Evolutionary conservation across 2,888 invertebrate genomes (phyloP), one percentile per base, ranked within the genome.

Genomic region (Aphodius sticticus): DNA sequence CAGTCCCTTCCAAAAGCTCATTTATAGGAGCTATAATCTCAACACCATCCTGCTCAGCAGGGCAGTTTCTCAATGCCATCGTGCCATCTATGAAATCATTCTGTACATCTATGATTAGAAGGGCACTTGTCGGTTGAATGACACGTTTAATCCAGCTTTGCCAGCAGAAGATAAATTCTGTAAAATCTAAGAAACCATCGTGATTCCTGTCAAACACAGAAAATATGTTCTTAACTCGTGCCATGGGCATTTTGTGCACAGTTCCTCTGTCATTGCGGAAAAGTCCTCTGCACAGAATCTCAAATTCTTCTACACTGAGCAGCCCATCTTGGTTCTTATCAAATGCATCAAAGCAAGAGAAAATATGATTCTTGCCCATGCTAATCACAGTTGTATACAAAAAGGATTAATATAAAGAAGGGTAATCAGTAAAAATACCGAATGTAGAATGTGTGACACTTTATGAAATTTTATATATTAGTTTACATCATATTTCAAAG

Each of bases 121-220:
- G 37, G 7, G 37, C 74, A 35, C 36, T 26, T 74, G n/a, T 35
- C 35, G 74, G 74, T 36, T 74, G 74, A 74, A 74, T 74, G 86
- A 95, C 95, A 85, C 94, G 93, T 92, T 96, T 96, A 82, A 96
- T 96, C 96, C 96, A 96, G 85, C 94, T 93, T 88, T 95, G 94
- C 96, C 96, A 96, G 87, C 96, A 96, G 86, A 94, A 92, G 77
- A 93, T 92, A 87, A 97, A 96, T 89, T 97, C 96, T 80, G 95
- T 93, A 76, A 92, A 92, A 86, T 96, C 95, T 79, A 97, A 94
- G 85, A 92, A 92, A 0, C 93, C 94, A 87, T 96, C 95, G 36
- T 89, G 90, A 84, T 96, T 94, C 82, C 90, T 92, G 88, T 96
- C 96, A 87, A 96, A 96, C 80, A 96, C 94, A 81, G 92, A 91